A percentile compares a stretch with the other conserved stretches of the same genome.
Evolutionary conservation across 2,888 invertebrate genomes (phyloP).

Genomic region (Ceraclea dissimilis): DNA sequence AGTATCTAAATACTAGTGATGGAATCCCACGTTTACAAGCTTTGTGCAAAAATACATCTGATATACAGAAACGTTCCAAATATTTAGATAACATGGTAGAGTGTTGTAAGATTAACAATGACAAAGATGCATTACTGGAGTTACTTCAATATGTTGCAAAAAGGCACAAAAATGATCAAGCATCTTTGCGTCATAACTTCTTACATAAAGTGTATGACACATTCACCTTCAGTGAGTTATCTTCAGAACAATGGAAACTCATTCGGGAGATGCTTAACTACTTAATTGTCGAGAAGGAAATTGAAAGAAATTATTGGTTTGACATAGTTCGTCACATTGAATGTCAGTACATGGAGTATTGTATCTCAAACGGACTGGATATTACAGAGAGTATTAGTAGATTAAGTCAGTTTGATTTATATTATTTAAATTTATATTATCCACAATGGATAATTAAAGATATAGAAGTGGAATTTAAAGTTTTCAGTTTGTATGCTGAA

Average conservation of each 20-base stretch:
- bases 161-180: constrained; percentile 32
- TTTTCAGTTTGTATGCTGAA: constrained; percentile 27
- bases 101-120: constrained; percentile 32
- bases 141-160: constrained; percentile 28
- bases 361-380: constrained; percentile 10
- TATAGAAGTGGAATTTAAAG: constrained; percentile 28
- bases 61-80: constrained; percentile 18
- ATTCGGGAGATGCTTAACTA: constrained; percentile 29
- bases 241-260: constrained; percentile 29
- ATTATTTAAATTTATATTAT: background rate
- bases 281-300: constrained; percentile 19
- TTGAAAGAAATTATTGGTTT: constrained; percentile 10
- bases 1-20: constrained; percentile 8
- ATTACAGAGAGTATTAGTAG: constrained; percentile 13
- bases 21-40: constrained; percentile 16
- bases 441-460: background rate
- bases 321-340: constrained; percentile 26
- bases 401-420: background rate
- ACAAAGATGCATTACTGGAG: constrained; percentile 28
- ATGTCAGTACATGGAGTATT: constrained; percentile 15
- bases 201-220: constrained; percentile 21
- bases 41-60: constrained; percentile 13
- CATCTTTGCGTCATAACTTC: constrained; percentile 22
- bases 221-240: constrained; percentile 28
- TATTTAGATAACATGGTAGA: constrained; percentile 29